A percentile compares a stretch with the other conserved stretches of the same genome.
phyloP scores from a whole-genome alignment of 2,888 invertebrate genomes.

The Cantharis rustica region DNA sequence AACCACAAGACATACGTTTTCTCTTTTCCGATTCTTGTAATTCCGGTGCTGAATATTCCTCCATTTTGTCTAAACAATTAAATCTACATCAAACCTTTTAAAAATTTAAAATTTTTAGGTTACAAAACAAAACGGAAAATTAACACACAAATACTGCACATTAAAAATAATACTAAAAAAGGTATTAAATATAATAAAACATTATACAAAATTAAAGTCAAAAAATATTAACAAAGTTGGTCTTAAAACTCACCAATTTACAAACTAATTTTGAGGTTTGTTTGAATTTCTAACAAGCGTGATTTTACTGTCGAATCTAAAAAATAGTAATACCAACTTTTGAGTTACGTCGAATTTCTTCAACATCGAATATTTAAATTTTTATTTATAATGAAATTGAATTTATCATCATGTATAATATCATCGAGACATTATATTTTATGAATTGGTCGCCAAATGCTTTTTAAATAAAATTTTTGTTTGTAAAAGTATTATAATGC shows the following conservation, averaged over 20 bases:
- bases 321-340: not conserved
- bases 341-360: not conserved
- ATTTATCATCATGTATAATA: not conserved
- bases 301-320: not conserved
- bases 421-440: not conserved
- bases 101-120: not conserved
- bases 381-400: not conserved
- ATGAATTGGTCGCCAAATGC: too few relatives aligned
- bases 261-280: not conserved
- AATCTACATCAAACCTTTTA: not conserved
- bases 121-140: not conserved
- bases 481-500: too few relatives aligned
- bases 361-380: not conserved
- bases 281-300: not conserved
- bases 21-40: constrained; percentile 47
- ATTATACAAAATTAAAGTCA: not conserved
- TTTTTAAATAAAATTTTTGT: too few relatives aligned
- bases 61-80: constrained; percentile 5
- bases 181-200: not conserved
- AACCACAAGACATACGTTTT: constrained; percentile 69
- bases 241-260: not conserved
- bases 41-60: not conserved
- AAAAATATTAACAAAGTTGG: not conserved
- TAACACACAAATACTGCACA: not conserved
- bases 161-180: not conserved